Conservation (phyloP, 2,888 invertebrate species). For the Melinaea marsaeus region DNA sequence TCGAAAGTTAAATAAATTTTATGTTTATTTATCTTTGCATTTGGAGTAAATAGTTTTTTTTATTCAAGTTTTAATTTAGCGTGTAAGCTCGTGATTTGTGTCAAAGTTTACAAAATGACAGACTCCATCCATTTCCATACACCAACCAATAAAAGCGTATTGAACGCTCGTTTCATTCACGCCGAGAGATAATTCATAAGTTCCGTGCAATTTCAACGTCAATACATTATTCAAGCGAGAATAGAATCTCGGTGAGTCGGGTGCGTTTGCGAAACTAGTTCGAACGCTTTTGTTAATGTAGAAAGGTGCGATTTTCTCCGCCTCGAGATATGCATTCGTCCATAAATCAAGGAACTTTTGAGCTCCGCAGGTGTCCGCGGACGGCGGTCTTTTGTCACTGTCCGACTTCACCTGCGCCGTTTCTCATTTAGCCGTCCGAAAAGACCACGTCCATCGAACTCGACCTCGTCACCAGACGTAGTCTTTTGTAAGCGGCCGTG, state of each 20-base stretch:
- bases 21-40: no score
- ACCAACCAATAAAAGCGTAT: slow-evolving; percentile 26
- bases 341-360: slow-evolving; percentile 57
- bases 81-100: slow-evolving; percentile 1
- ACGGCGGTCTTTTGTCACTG: slow-evolving; percentile 48
- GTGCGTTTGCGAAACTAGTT: slow-evolving; percentile 35
- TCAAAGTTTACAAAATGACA: slow-evolving; percentile 5
- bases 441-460: slow-evolving; percentile 37
- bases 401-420: slow-evolving; percentile 55
- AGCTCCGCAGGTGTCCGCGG: slow-evolving; percentile 59
- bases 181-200: slow-evolving; percentile 32
- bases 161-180: slow-evolving; percentile 29
- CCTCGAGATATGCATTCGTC: slow-evolving; percentile 43
- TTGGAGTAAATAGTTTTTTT: no score
- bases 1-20: no score
- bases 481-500: slow-evolving; percentile 15
- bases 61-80: background rate
- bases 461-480: slow-evolving; percentile 24
- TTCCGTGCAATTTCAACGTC: slow-evolving; percentile 29
- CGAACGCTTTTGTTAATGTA: slow-evolving; percentile 35
- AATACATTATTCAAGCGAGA: slow-evolving; percentile 29
- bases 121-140: slow-evolving; percentile 16
- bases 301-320: slow-evolving; percentile 66
- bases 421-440: slow-evolving; percentile 54
- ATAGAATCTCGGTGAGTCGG: slow-evolving; percentile 28